A percentile compares a stretch with the other conserved stretches of the same genome.
Conservation (phyloP, 2,797 vertebrate genomes). For the Lophius americanus region DNA sequence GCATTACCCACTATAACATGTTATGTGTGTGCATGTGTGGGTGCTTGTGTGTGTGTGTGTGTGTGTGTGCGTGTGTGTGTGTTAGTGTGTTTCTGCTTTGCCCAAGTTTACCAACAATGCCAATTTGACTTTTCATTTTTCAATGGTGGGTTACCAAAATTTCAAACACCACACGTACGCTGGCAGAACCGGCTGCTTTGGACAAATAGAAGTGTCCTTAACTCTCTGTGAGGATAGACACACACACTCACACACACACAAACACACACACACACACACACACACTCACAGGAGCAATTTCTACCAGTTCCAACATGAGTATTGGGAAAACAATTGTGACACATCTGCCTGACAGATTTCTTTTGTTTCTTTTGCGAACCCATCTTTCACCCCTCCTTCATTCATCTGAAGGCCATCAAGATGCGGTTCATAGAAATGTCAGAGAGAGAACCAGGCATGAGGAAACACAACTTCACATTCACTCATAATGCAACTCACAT, state of each 20-base stretch:
- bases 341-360: slow-evolving; percentile 75
- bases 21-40: too few species aligned
- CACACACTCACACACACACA: slow-evolving; percentile 2
- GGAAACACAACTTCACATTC: slow-evolving; percentile 21
- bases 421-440: slow-evolving; percentile 70
- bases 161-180: slow-evolving; percentile 1
- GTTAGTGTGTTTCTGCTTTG: not conserved
- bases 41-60: too few species aligned
- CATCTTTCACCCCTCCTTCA: slow-evolving; percentile 62
- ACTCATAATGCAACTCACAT: not conserved
- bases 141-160: not conserved
- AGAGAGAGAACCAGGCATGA: slow-evolving; percentile 31
- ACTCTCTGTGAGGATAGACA: slow-evolving; percentile 34
- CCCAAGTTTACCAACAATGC: not conserved
- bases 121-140: too few species aligned
- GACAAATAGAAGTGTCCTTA: slow-evolving; percentile 3
- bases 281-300: slow-evolving; percentile 22
- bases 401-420: slow-evolving; percentile 73
- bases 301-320: slow-evolving; percentile 35
- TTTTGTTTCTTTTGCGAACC: slow-evolving; percentile 61
- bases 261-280: slow-evolving; percentile 6
- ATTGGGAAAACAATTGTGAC: slow-evolving; percentile 36
- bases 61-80: too few species aligned
- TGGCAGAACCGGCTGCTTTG: not conserved
- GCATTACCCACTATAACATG: too few species aligned